Evolutionary conservation across 2,113 vertebrate species (phyloP).

Genomic region (Rhea americana): DNA sequence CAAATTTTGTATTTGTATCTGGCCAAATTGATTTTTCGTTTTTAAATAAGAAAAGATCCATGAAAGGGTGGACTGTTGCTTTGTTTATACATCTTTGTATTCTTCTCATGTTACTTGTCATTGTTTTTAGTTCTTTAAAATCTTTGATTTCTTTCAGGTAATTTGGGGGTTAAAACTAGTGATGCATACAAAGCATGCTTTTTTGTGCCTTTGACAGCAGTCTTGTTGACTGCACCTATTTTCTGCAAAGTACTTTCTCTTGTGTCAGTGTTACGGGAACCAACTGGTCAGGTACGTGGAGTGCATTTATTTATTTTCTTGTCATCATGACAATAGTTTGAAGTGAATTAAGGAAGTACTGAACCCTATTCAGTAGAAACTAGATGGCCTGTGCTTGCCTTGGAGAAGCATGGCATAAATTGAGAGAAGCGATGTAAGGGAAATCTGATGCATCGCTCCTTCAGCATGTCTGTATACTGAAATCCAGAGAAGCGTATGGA

Average conservation of each 20-base stretch:
- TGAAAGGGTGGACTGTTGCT: background rate
- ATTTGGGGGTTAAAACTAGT: background rate
- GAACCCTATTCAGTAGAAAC: background rate
- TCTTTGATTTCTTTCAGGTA: background rate
- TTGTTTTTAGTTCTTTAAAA: background rate
- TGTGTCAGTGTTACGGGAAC: background rate
- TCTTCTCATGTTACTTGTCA: background rate
- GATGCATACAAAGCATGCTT: background rate
- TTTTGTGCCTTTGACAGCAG: background rate
- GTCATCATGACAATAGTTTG: background rate
- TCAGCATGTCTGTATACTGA: background rate
- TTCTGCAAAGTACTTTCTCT: background rate
- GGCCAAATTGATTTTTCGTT: background rate
- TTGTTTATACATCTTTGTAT: background rate
- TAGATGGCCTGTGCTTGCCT: background rate
- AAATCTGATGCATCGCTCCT: background rate
- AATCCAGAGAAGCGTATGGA: background rate
- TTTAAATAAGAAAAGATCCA: background rate
- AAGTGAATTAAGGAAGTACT: background rate
- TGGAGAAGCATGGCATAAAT: background rate
- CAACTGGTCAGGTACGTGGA: background rate
- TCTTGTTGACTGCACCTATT: background rate
- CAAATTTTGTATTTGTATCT: too few relatives aligned
- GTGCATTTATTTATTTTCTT: background rate
- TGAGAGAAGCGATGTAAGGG: background rate